Percentiles rank a stretch among this genome's conserved stretches.
Evolutionary conservation across 2,113 vertebrate species (phyloP).

Genomic region (Natator depressus): DNA sequence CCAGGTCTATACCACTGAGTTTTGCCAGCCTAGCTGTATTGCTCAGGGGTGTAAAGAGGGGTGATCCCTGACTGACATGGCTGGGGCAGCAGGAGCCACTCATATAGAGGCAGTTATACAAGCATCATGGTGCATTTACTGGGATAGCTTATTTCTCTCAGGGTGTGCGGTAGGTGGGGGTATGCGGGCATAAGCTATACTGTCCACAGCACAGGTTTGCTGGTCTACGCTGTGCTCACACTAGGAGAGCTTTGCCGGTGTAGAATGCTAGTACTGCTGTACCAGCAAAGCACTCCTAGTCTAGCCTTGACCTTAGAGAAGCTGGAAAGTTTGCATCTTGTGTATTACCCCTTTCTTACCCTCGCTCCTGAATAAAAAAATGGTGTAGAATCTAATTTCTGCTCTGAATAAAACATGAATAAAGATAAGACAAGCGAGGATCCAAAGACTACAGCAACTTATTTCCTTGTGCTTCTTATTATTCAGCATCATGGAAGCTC

Average conservation of each 20-base stretch:
- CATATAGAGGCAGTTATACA: background rate
- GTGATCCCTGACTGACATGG: background rate
- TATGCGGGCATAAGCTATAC: background rate
- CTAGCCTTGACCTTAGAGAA: conserved; percentile 37
- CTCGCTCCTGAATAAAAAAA: conserved; percentile 74
- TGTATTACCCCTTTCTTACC: conserved; percentile 59
- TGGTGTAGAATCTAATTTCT: conserved; percentile 68
- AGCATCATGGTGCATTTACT: background rate
- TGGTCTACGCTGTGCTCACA: background rate
- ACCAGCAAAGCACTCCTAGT: conserved; percentile 31
- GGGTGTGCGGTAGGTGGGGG: background rate
- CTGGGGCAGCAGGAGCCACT: background rate
- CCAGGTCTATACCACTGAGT: fast-evolving
- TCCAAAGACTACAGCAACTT: conserved; percentile 55
- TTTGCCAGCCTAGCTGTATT: background rate
- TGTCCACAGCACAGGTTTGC: conserved; percentile 23
- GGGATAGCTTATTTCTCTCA: background rate
- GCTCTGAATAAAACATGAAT: conserved; percentile 75
- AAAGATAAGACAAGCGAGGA: conserved; percentile 68
- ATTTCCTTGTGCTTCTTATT: conserved; percentile 67
- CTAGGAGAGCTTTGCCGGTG: conserved; percentile 14
- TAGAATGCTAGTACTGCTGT: conserved; percentile 15
- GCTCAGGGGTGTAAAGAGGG: background rate
- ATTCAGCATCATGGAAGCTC: conserved; percentile 72
- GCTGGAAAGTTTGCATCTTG: conserved; percentile 62